Evolutionary conservation across 1,140 invertebrate species (phyloP).

Genomic region (Linepithema humile): DNA sequence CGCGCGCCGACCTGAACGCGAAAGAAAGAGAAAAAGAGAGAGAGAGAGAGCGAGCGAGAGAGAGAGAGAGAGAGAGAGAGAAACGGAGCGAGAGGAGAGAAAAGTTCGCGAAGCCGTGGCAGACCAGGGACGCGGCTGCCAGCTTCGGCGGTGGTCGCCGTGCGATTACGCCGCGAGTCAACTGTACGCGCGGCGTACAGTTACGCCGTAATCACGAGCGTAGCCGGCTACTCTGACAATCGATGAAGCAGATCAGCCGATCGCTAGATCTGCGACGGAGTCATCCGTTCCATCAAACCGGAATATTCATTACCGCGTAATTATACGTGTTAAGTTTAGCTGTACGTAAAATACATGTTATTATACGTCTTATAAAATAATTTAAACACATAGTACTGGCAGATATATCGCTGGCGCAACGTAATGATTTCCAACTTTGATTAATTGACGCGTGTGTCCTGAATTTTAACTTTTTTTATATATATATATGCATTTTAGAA

Average conservation of each 20-base stretch:
- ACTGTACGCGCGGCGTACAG: neutral
- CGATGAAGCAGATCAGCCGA: neutral
- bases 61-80: slow-evolving; percentile 17
- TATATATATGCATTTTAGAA: neutral
- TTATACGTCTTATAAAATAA: neutral
- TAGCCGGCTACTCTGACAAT: slow-evolving; percentile 6
- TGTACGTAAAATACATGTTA: too few species aligned
- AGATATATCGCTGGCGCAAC: neutral
- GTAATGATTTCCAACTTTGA: neutral
- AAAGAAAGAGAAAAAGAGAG: neutral
- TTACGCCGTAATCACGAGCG: slow-evolving; percentile 28
- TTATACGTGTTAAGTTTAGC: neutral
- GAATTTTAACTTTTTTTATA: neutral
- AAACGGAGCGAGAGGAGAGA: slow-evolving; percentile 35
- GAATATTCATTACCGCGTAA: neutral
- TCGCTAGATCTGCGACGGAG: neutral
- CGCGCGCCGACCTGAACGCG: neutral
- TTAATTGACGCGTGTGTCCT: neutral
- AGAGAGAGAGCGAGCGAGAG: neutral
- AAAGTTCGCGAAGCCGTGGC: slow-evolving; percentile 30
- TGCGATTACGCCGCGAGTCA: slow-evolving; percentile 29
- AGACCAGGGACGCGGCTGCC: slow-evolving; percentile 20
- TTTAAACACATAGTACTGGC: neutral
- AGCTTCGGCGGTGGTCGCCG: slow-evolving; percentile 41
- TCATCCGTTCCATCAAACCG: neutral